Percentiles rank a stretch among this genome's conserved stretches.
Evolutionary conservation across 1,140 invertebrate genomes (phyloP).

Genomic region (Pseudomyrmex gracilis): DNA sequence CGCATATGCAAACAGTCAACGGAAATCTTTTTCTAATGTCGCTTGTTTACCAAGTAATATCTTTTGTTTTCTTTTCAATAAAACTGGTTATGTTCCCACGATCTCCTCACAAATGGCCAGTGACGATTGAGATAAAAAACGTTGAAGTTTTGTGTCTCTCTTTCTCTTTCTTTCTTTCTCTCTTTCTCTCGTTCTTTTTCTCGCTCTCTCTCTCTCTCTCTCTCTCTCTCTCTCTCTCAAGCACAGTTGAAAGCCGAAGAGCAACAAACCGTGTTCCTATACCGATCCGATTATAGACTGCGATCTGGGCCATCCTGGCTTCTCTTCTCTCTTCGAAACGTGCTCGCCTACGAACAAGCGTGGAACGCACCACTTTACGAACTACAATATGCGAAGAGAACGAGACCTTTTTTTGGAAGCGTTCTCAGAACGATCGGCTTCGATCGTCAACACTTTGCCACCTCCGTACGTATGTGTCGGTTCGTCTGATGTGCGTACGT

Average conservation of each 20-base stretch:
- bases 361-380: constrained; percentile 54
- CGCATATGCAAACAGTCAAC: no score
- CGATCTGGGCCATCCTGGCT: constrained; percentile 78
- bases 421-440: constrained; percentile 37
- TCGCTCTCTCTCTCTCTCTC: no score
- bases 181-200: no score
- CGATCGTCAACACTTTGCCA: constrained; percentile 54
- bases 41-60: no score
- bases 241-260: constrained; percentile 64
- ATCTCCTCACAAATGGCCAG: no score
- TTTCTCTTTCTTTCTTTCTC: no score
- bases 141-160: no score
- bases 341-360: background rate
- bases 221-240: no score
- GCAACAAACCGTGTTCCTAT: constrained; percentile 74
- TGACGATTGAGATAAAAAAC: no score
- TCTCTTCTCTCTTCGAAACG: constrained; percentile 32
- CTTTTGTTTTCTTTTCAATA: no score
- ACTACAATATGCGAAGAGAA: constrained; percentile 60
- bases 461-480: constrained; percentile 22
- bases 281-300: constrained; percentile 78
- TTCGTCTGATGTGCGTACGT: constrained; percentile 18
- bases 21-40: no score
- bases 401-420: constrained; percentile 58
- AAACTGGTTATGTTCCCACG: no score